Conservation (phyloP, 2,113 vertebrate genomes). For the Rhinolophus sinicus region DNA sequence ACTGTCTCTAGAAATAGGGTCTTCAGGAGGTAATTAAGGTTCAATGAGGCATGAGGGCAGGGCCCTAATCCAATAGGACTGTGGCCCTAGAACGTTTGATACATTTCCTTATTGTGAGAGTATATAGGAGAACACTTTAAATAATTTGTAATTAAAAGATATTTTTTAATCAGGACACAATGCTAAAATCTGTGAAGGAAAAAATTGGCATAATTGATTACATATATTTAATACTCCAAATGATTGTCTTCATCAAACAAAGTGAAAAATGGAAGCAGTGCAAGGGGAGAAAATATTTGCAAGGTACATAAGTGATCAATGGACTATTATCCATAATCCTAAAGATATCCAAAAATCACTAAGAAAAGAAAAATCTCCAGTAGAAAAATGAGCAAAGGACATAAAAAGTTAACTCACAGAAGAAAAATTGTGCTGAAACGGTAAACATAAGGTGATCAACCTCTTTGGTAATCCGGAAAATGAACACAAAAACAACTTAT, state of each 20-base stretch:
- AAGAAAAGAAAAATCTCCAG: neutral
- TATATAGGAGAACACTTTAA: neutral
- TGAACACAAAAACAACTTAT: neutral
- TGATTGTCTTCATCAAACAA: neutral
- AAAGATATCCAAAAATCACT: neutral
- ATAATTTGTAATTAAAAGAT: neutral
- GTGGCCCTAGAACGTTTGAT: neutral
- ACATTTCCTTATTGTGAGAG: neutral
- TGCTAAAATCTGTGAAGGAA: neutral
- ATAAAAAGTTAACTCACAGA: neutral
- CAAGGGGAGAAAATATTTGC: neutral
- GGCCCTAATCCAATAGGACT: neutral
- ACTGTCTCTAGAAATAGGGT: neutral
- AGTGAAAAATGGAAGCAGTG: neutral
- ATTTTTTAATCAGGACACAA: neutral
- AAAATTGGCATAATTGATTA: neutral
- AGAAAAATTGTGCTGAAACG: neutral
- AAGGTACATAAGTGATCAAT: neutral
- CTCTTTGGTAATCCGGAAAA: neutral
- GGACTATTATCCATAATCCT: neutral
- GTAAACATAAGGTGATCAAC: neutral
- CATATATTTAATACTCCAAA: neutral
- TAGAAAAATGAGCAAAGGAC: neutral
- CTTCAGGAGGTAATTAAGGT: neutral
- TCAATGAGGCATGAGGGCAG: neutral